Evolutionary conservation across 35 echinoderm and acorn worm species (phyloP), one percentile per base, ranked within the genome.

Genomic region (Amphiura filiformis): DNA sequence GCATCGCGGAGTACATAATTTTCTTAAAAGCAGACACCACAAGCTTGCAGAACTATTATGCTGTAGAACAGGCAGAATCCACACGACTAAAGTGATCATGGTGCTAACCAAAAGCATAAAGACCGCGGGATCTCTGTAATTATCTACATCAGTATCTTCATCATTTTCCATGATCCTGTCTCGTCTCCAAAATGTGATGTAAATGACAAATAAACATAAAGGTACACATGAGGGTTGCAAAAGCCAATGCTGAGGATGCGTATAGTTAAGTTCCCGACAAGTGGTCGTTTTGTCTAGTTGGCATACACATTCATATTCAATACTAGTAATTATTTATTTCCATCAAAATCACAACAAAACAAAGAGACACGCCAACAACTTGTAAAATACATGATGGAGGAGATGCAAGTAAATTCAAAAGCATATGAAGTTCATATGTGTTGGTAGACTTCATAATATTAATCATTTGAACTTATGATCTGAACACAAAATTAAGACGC

Each of bases 161-260:
- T 70, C 26, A 5, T 18, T 4, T 70, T 70, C 61, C 26, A 70
- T 3, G 11, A n/a, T n/a, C 26, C 26, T 70, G 26, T 70, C 61
- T 15, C 26, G 7, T 70, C 61, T 11, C 61, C 61, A 70, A 70
- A 70, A 70, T 70, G 61, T 70, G 61, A 70, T 70, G 26, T 70
- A 70, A 30, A 70, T 70, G 15, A 70, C 61, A n/a, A n/a, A 70
- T 70, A n/a, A 70, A 70, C 61, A 70, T 70, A 23, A 70, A 70
- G 17, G 26, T 18, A 30, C 61, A 70, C 7, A 5, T 70, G 15
- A 70, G 28, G 26, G 61, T 70, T n/a, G 61, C 61, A 23, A 70
- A 70, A 2, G 61, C 61, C 61, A 5, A 70, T 23, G 26, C 61
- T 26, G 61, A 70, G 7, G 61, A 23, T n/a, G 3, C 61, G 15